These are phyloP conservation scores for Ormyrus rosae DNA, from an alignment of 2,888 invertebrate species.

Conservation along the genomic window DNA sequence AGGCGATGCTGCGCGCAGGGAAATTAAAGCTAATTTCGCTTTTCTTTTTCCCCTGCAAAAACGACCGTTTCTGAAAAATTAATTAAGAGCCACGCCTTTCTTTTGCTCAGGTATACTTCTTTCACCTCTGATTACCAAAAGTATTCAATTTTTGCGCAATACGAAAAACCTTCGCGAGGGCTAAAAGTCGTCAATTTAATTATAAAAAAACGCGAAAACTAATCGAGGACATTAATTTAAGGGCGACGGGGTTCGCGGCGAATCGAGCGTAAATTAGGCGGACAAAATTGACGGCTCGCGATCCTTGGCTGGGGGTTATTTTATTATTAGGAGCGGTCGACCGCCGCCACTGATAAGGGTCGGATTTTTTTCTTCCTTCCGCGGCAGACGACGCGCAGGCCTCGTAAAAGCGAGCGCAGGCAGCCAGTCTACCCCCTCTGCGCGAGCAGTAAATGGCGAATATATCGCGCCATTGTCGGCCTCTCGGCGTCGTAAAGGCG, in stretches of 20 bases:
- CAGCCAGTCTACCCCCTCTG: neutral
- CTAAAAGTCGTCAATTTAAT: too few species aligned
- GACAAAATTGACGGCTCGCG: conserved; percentile 36
- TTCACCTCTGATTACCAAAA: too few species aligned
- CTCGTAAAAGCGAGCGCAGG: conserved; percentile 36
- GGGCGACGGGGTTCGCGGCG: neutral
- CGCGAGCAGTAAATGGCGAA: conserved; percentile 49
- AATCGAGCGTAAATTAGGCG: conserved; percentile 40
- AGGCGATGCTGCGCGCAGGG: conserved; percentile 10
- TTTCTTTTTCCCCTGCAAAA: conserved; percentile 37
- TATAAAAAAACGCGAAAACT: neutral
- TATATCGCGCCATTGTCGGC: conserved; percentile 54
- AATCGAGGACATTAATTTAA: conserved; percentile 21
- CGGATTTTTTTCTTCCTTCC: neutral
- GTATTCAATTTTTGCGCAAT: too few species aligned
- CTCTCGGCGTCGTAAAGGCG: conserved; percentile 45
- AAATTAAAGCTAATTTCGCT: conserved; percentile 50
- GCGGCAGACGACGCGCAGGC: neutral
- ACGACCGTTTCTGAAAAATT: conserved; percentile 23
- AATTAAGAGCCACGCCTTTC: conserved; percentile 45
- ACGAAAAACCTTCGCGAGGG: too few species aligned
- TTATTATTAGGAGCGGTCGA: conserved; percentile 36
- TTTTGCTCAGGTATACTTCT: neutral
- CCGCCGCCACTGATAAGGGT: neutral
- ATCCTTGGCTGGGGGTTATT: conserved; percentile 10